These are phyloP conservation scores for Strix occidentalis DNA, from an alignment of 2,797 vertebrate genomes.

Conservation along the genomic window DNA sequence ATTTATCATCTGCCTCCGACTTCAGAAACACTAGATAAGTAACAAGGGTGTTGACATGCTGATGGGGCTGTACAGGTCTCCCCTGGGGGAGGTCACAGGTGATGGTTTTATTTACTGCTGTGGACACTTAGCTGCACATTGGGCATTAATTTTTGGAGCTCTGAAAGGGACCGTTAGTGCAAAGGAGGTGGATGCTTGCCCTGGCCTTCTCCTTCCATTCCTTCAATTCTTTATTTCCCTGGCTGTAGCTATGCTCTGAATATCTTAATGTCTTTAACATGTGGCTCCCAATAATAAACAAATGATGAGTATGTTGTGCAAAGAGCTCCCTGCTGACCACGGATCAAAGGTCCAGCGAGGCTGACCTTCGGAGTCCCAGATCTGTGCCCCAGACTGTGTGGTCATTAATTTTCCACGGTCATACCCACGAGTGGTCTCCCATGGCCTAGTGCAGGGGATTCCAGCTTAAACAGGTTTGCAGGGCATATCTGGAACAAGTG, in stretches of 20 bases:
- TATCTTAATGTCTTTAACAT: neutral
- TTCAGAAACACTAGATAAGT: neutral
- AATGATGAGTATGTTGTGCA: neutral
- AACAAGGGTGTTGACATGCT: neutral
- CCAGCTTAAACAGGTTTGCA: neutral
- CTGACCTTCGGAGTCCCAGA: neutral
- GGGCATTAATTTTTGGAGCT: neutral
- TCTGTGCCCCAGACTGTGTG: neutral
- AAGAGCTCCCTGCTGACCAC: neutral
- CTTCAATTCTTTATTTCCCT: neutral
- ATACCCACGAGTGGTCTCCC: neutral
- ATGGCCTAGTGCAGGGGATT: accelerated
- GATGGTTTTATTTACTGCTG: neutral
- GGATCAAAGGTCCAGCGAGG: neutral
- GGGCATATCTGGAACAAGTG: neutral
- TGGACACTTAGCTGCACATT: neutral
- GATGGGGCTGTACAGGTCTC: neutral
- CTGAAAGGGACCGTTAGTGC: neutral
- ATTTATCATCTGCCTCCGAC: neutral
- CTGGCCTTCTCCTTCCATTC: neutral
- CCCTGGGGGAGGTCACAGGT: neutral
- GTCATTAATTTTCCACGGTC: neutral
- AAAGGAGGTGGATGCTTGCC: neutral
- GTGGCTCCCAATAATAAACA: neutral
- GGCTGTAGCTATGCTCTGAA: neutral